phyloP scores from a whole-genome alignment of 1,140 invertebrate species.

The Panulirus ornatus region DNA sequence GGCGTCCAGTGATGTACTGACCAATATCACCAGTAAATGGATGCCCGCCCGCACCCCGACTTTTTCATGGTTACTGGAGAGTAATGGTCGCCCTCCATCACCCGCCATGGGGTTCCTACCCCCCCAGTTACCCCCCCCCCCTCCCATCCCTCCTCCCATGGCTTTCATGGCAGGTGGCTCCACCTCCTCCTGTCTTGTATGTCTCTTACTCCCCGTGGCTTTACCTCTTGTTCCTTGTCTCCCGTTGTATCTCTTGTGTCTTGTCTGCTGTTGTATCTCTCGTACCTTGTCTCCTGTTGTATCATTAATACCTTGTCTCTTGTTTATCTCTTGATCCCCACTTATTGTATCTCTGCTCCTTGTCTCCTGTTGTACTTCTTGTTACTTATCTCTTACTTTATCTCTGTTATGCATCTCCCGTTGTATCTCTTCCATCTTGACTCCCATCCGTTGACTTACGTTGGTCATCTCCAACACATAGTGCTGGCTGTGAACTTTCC shows the following conservation, averaged over 20 bases:
- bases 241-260: background rate
- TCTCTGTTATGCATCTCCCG: background rate
- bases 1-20: slow-evolving; percentile 21
- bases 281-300: background rate
- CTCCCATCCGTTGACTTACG: too few relatives aligned
- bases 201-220: background rate
- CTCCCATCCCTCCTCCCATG: background rate
- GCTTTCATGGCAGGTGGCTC: too few relatives aligned
- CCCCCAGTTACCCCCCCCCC: background rate
- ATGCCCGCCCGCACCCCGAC: background rate
- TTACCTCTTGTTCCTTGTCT: background rate
- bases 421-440: background rate
- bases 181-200: background rate
- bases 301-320: too few relatives aligned
- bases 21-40: slow-evolving; percentile 37
- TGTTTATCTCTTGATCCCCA: background rate
- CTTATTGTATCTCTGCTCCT: background rate
- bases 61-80: slow-evolving; percentile 15
- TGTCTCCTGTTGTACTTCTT: background rate
- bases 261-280: background rate
- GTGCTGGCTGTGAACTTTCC: too few relatives aligned
- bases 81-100: background rate
- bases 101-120: background rate
- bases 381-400: background rate
- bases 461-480: too few relatives aligned